phyloP scores from a whole-genome alignment of 2,888 invertebrate species.

The Xestia c-nigrum region DNA sequence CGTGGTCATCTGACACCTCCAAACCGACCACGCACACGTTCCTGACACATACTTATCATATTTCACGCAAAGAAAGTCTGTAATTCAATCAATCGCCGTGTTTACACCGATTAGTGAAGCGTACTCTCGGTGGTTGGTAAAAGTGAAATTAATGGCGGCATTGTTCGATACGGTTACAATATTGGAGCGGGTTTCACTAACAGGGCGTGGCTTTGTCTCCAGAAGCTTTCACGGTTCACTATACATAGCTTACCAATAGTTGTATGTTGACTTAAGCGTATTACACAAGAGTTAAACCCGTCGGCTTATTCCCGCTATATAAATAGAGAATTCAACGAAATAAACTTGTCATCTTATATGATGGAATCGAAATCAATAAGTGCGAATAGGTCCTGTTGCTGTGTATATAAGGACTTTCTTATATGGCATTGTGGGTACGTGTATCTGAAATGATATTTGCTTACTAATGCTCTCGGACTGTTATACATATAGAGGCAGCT shows the following conservation, averaged over 20 bases:
- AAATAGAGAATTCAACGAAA: slow-evolving; percentile 37
- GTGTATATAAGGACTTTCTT: neutral
- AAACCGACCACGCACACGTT: slow-evolving; percentile 45
- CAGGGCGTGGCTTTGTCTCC: slow-evolving; percentile 69
- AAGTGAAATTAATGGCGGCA: slow-evolving; percentile 82
- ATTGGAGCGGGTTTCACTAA: slow-evolving; percentile 72
- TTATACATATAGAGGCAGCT: neutral
- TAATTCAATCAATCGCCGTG: slow-evolving; percentile 80
- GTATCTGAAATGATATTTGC: slow-evolving; percentile 27
- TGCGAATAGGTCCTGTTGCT: neutral
- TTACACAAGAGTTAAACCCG: slow-evolving; percentile 30
- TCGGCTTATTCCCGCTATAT: slow-evolving; percentile 14
- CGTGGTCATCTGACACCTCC: slow-evolving; percentile 12
- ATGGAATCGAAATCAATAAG: slow-evolving; percentile 47
- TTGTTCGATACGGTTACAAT: slow-evolving; percentile 71
- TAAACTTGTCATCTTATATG: slow-evolving; percentile 36
- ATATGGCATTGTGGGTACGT: neutral
- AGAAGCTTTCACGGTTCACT: slow-evolving; percentile 67
- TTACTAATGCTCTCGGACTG: neutral
- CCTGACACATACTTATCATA: slow-evolving; percentile 65
- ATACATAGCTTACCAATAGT: slow-evolving; percentile 43
- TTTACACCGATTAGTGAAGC: slow-evolving; percentile 83
- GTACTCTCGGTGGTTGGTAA: slow-evolving; percentile 78
- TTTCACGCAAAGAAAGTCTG: slow-evolving; percentile 80
- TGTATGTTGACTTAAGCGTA: slow-evolving; percentile 24